Evolutionary conservation across 2,797 vertebrate species (phyloP).

Genomic region (Falco berigora): DNA sequence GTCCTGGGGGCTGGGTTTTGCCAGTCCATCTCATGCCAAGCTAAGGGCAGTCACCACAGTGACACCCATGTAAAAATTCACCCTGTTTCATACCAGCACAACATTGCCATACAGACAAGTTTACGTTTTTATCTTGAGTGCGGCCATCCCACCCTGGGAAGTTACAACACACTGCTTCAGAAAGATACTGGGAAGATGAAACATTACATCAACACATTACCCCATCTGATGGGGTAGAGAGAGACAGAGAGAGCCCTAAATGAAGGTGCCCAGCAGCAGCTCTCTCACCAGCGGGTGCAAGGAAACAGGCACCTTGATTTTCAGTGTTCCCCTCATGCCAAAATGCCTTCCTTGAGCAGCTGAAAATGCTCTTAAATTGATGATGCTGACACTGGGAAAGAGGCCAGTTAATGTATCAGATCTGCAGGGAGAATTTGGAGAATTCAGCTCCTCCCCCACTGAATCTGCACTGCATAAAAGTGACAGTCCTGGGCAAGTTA

Average conservation of each 20-base stretch:
- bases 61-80: background rate
- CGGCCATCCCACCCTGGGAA: background rate
- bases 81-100: background rate
- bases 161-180: background rate
- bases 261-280: background rate
- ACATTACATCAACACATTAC: background rate
- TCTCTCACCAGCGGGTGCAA: background rate
- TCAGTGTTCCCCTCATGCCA: rapidly evolving
- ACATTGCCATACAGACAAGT: background rate
- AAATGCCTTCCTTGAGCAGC: background rate
- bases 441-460: background rate
- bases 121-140: background rate
- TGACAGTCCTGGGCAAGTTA: background rate
- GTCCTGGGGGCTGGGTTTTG: background rate
- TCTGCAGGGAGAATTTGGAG: background rate
- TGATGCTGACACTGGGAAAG: background rate
- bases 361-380: background rate
- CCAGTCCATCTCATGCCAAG: background rate
- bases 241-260: background rate
- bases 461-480: background rate
- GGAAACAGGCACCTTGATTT: background rate
- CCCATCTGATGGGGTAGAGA: background rate
- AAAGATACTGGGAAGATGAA: background rate
- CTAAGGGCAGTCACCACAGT: background rate
- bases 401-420: background rate